Evolutionary conservation across 2,113 vertebrate species (phyloP).

Genomic region (Albula glossodonta): DNA sequence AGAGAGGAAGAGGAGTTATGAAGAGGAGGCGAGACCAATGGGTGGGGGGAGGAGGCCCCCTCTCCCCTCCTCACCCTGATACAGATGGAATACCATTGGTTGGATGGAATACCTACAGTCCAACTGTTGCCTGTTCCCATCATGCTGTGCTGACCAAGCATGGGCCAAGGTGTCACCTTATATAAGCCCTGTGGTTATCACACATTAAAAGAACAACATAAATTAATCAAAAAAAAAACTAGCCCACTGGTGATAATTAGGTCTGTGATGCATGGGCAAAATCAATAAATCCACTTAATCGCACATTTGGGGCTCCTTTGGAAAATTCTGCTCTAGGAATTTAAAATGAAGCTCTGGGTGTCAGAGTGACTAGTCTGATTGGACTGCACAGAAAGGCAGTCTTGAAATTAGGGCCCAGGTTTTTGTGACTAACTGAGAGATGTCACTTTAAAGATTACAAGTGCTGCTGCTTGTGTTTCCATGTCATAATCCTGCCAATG

Average conservation of each 20-base stretch:
- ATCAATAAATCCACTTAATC: background rate
- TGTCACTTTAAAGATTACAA: constrained; percentile 18
- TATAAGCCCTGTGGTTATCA: background rate
- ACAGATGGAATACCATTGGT: too few species aligned
- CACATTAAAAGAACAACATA: background rate
- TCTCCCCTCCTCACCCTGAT: background rate
- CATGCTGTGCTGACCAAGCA: background rate
- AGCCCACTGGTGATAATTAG: background rate
- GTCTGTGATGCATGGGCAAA: background rate
- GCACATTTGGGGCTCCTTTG: background rate
- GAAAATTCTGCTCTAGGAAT: background rate
- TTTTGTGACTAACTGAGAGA: background rate
- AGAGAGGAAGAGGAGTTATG: constrained; percentile 20
- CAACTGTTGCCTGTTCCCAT: background rate
- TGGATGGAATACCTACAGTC: background rate
- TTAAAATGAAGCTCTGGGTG: background rate
- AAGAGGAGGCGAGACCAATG: background rate
- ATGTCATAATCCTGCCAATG: background rate
- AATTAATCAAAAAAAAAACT: background rate
- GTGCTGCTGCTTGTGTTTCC: background rate
- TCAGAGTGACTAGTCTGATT: background rate
- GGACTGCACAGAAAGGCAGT: background rate
- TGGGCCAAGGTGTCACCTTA: background rate
- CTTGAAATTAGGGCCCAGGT: background rate
- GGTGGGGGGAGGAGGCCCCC: constrained; percentile 19